These are phyloP conservation scores for Acrocephalus kingi DNA, from an alignment of 2,113 vertebrate species.

Conservation along the genomic window DNA sequence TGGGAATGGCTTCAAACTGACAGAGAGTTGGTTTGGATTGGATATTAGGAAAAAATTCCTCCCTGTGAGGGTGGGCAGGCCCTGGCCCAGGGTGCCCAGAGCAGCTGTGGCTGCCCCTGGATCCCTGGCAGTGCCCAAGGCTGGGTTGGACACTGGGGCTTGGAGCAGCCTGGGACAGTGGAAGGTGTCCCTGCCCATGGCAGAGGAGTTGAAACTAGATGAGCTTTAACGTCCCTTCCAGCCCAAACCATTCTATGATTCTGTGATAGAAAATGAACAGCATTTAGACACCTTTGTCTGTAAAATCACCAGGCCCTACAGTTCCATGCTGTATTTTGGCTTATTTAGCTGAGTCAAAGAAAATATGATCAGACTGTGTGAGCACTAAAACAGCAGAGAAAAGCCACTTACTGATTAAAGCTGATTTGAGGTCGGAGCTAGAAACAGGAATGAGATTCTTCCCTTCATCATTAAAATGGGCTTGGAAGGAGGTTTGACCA, in stretches of 20 bases:
- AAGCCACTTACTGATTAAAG: not conserved
- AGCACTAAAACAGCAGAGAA: not conserved
- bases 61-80: fast-evolving
- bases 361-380: not conserved
- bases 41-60: not conserved
- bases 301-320: not conserved
- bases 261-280: not conserved
- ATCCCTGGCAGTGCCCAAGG: not conserved
- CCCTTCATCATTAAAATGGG: not conserved
- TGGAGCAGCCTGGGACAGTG: not conserved
- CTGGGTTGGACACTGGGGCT: not conserved
- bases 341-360: not conserved
- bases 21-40: not conserved
- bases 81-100: not conserved
- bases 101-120: not conserved
- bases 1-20: not conserved
- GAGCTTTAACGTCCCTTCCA: not conserved
- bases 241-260: not conserved
- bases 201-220: fast-evolving
- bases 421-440: not conserved
- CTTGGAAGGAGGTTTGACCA: not conserved
- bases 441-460: not conserved
- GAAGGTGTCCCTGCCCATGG: not conserved
- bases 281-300: not conserved
- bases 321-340: not conserved